These are phyloP conservation scores for Percina caprodes DNA, from an alignment of 2,113 vertebrate species.

Conservation along the genomic window DNA sequence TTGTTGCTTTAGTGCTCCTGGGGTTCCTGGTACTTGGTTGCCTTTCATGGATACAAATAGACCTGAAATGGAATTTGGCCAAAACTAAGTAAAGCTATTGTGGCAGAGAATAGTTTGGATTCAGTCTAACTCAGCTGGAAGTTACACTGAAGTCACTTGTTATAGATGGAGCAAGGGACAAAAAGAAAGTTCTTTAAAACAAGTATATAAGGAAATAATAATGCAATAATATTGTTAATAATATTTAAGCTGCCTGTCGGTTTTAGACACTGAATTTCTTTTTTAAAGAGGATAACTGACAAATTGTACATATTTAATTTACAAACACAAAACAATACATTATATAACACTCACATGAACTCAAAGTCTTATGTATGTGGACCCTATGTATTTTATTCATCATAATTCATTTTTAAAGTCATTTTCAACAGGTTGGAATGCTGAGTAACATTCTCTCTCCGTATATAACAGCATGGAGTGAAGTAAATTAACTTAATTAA, in stretches of 20 bases:
- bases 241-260: background rate
- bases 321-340: background rate
- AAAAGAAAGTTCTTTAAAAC: background rate
- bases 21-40: constrained; percentile 57
- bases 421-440: background rate
- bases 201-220: background rate
- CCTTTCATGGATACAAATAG: constrained; percentile 64
- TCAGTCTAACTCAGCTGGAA: constrained; percentile 24
- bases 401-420: background rate
- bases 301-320: background rate
- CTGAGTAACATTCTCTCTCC: background rate
- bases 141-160: background rate
- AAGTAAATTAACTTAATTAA: background rate
- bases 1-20: constrained; percentile 49
- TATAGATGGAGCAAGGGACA: background rate
- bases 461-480: background rate
- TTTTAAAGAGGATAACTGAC: background rate
- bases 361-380: background rate
- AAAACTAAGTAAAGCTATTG: constrained; percentile 27
- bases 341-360: background rate
- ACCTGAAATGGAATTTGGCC: constrained; percentile 26
- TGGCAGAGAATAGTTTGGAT: constrained; percentile 13
- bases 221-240: background rate
- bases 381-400: background rate
- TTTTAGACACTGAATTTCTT: background rate